Conservation (phyloP, 2,113 vertebrate genomes). For the Ictidomys tridecemlineatus region DNA sequence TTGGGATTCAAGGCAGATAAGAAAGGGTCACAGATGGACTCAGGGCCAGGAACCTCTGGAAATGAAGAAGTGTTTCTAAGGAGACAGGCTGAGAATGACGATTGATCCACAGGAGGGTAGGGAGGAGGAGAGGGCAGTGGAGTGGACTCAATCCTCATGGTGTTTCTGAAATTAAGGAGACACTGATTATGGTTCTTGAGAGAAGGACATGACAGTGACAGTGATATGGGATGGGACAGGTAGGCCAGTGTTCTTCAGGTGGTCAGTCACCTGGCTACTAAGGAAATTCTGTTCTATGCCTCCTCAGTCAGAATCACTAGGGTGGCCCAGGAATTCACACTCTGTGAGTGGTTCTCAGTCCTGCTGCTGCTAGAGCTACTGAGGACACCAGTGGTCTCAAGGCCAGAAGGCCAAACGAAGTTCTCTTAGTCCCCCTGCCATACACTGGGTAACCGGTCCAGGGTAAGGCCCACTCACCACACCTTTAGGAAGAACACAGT, state of each 20-base stretch:
- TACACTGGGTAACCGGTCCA: background rate
- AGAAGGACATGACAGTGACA: background rate
- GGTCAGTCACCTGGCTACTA: background rate
- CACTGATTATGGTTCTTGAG: background rate
- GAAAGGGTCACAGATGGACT: background rate
- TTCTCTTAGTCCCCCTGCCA: background rate
- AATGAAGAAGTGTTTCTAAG: background rate
- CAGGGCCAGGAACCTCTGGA: background rate
- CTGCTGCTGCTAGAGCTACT: background rate
- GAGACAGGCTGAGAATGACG: background rate
- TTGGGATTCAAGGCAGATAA: background rate
- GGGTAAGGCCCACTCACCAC: background rate
- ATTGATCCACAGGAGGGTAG: background rate
- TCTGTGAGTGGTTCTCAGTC: background rate
- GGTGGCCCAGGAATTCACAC: background rate
- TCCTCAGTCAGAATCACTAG: background rate
- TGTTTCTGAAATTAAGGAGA: conserved; percentile 15
- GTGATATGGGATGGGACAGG: background rate
- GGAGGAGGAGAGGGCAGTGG: background rate
- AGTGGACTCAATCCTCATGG: background rate
- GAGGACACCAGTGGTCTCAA: background rate
- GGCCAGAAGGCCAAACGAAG: background rate
- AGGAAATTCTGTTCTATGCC: background rate
- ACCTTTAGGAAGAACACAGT: background rate
- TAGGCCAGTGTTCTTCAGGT: background rate